Percentiles rank a stretch among this genome's conserved stretches.
These are phyloP conservation scores for Ursus arctos DNA, from an alignment of 2,113 vertebrate species.

Conservation along the genomic window DNA sequence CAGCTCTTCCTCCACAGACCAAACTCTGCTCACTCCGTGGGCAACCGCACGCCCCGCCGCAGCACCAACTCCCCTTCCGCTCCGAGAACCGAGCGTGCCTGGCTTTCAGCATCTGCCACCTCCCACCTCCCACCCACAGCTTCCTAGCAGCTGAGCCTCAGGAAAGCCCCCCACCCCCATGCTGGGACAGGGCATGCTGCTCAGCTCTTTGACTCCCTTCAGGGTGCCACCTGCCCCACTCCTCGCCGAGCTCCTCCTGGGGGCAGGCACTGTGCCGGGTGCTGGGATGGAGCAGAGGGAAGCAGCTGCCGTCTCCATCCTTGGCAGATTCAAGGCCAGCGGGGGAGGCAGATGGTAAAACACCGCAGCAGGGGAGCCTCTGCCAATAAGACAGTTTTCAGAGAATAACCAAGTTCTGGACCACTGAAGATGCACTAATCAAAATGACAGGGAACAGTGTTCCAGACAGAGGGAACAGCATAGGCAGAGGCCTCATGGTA, in stretches of 20 bases:
- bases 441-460: background rate
- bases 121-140: constrained; percentile 52
- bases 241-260: background rate
- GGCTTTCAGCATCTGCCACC: background rate
- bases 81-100: background rate
- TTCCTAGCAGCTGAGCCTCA: background rate
- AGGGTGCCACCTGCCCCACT: background rate
- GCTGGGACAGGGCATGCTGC: background rate
- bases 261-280: background rate
- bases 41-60: background rate
- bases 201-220: background rate
- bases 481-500: background rate
- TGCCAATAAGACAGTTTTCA: background rate
- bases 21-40: background rate
- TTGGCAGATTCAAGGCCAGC: background rate
- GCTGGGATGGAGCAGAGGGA: background rate
- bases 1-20: background rate
- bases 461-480: background rate
- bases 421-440: background rate
- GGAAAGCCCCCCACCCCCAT: background rate
- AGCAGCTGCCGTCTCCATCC: background rate
- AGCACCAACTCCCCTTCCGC: background rate
- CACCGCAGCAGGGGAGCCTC: too few relatives aligned
- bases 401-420: background rate
- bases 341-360: background rate